phyloP scores from a whole-genome alignment of 2,888 invertebrate species.

The Schizaphis graminum region DNA sequence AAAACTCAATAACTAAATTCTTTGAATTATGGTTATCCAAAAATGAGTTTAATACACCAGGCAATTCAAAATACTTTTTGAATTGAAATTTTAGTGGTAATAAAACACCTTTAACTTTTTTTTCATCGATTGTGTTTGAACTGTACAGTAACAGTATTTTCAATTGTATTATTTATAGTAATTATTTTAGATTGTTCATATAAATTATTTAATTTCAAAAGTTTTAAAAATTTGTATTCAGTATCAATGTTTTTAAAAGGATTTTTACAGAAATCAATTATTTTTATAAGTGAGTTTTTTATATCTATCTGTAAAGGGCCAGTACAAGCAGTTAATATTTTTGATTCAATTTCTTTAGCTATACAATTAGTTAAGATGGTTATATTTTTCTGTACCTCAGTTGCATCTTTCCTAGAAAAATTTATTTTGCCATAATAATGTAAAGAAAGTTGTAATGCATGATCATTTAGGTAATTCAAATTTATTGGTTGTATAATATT shows the following conservation, averaged over 20 bases:
- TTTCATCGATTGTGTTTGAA: constrained; percentile 13
- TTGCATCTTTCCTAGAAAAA: constrained; percentile 9
- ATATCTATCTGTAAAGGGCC: background rate
- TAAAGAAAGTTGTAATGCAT: background rate
- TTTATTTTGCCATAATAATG: background rate
- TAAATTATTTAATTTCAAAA: background rate
- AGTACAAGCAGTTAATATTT: background rate
- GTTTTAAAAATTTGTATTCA: constrained; percentile 10
- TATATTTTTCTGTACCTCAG: background rate
- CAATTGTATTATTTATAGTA: background rate
- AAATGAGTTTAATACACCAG: too few relatives aligned
- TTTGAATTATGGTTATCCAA: too few relatives aligned
- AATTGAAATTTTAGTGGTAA: constrained; percentile 26
- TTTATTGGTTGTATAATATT: background rate
- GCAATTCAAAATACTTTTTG: background rate
- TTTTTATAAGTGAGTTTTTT: constrained; percentile 1
- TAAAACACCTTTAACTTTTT: constrained; percentile 20
- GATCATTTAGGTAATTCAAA: background rate
- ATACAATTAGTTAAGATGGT: background rate
- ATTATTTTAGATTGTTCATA: constrained; percentile 2
- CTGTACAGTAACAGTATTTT: background rate
- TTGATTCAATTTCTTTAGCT: background rate
- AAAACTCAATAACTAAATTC: too few relatives aligned
- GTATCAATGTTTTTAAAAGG: background rate
- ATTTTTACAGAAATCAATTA: constrained; percentile 14